phyloP scores from a whole-genome alignment of 2,113 vertebrate species.

The Nettapus auritus region DNA sequence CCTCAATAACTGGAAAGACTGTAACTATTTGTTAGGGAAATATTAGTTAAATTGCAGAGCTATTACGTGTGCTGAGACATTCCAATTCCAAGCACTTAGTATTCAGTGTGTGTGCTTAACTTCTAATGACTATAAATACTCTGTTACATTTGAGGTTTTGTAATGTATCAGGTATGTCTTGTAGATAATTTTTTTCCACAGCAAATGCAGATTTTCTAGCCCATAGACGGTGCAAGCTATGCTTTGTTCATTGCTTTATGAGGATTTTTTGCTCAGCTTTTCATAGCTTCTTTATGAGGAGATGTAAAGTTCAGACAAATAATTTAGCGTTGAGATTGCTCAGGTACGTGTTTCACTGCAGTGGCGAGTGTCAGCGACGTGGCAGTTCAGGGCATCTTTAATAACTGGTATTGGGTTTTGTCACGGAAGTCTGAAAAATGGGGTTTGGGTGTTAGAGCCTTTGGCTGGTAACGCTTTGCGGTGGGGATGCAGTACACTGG shows the following conservation, averaged over 20 bases:
- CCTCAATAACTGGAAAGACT: constrained; percentile 10
- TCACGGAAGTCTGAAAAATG: neutral
- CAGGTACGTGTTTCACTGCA: neutral
- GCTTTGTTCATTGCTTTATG: neutral
- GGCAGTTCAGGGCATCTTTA: neutral
- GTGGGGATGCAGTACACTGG: rapidly evolving
- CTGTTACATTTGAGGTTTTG: neutral
- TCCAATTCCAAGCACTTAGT: neutral
- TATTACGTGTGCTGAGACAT: neutral
- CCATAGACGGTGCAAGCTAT: neutral
- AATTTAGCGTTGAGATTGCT: neutral
- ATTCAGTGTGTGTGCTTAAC: neutral
- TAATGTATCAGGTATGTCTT: neutral
- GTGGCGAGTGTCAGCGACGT: neutral
- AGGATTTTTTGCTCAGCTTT: neutral
- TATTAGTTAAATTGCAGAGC: constrained; percentile 20
- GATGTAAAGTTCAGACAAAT: neutral
- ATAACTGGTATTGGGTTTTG: neutral
- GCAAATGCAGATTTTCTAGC: neutral
- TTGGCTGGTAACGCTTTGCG: neutral
- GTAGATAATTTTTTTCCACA: neutral
- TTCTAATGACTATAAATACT: constrained; percentile 27
- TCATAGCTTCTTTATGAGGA: neutral
- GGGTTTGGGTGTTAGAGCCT: neutral
- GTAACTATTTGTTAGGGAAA: constrained; percentile 21